phyloP scores from a whole-genome alignment of 2,888 invertebrate species.

The Sarcophaga caerulescens region DNA sequence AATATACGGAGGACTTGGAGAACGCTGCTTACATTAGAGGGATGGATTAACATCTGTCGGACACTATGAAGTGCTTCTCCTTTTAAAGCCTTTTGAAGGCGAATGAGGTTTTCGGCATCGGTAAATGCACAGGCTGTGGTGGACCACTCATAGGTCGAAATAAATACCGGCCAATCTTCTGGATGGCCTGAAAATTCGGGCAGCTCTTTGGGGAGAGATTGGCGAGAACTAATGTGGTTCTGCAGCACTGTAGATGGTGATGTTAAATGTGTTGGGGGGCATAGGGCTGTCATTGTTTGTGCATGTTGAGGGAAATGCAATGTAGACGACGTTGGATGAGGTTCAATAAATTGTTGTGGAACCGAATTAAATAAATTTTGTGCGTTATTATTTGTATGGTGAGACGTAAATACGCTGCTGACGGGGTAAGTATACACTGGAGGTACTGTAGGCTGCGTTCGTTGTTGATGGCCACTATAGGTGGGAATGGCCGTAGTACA shows the following conservation, averaged over 20 bases:
- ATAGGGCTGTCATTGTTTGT: not conserved
- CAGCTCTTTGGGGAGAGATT: conserved; percentile 40
- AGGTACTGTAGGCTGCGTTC: not conserved
- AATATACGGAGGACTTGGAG: conserved; percentile 23
- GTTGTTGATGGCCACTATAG: not conserved
- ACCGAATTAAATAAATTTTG: not conserved
- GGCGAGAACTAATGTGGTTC: conserved; percentile 23
- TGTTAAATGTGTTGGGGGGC: not conserved
- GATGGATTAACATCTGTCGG: conserved; percentile 37
- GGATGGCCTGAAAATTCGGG: conserved; percentile 46
- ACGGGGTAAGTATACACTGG: not conserved
- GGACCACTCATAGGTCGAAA: conserved; percentile 42
- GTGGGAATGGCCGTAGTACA: conserved; percentile 20
- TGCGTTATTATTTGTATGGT: not conserved
- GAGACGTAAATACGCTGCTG: conserved; percentile 7
- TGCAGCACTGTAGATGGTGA: not conserved
- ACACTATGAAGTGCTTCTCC: conserved; percentile 25
- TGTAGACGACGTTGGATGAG: conserved; percentile 10
- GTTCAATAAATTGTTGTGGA: not conserved
- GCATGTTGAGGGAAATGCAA: not conserved
- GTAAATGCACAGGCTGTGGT: conserved; percentile 34
- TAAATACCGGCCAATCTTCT: conserved; percentile 50
- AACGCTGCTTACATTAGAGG: conserved; percentile 9
- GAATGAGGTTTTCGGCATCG: not conserved
- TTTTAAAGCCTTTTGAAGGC: conserved; percentile 40